Base-by-base conservation (phyloP, 2,113 vertebrate genomes). In the Alethe diademata region DNA sequence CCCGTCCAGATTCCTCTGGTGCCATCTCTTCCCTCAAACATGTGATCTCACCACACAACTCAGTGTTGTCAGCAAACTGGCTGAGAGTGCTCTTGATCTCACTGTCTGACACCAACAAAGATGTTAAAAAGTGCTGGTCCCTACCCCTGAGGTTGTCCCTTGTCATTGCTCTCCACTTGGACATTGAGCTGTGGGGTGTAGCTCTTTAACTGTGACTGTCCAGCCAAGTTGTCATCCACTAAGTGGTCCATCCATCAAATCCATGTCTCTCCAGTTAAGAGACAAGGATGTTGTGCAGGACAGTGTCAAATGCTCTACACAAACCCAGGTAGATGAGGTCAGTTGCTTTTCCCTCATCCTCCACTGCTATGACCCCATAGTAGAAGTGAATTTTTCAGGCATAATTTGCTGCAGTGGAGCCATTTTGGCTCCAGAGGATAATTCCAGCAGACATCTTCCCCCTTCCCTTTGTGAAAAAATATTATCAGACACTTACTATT, bases 391-490 rank as follows among this genome's bases (percentile, higher is more conserved):
- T 31, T 69, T 69, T 67, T 69, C 25, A 54, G 35, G 14, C 62
- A 35, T 0, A 0, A 31, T 69, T 82, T 69, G 14, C 16, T 5
- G 0, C 47, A 60, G 54, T 61, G 47, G 60, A 75, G 14, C 40
- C 47, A 31, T 67, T 36, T 60, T 61, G 47, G 20, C 42, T 61
- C 20, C 54, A 20, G 56, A 57, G 47, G 56, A 10, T 36, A 29
- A 69, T 72, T 74, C 35, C 61, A 72, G n/a, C 12, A 53, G 43
- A 2, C 24, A 51, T 40, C 31, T 73, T 76, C 64, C 48, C 29
- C 82, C 65, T 78, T 29, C 43, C 28, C 25, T 5, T 26, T 16
- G 29, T 47, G 66, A 78, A 66, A 66, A 43, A 40, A 18, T 5
- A 40, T 40, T 12, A 24, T 71, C 40, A 67, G 53, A 61, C 13